Base-by-base conservation (phyloP, 2,888 invertebrate species). In the Ennomos quercinarius region DNA sequence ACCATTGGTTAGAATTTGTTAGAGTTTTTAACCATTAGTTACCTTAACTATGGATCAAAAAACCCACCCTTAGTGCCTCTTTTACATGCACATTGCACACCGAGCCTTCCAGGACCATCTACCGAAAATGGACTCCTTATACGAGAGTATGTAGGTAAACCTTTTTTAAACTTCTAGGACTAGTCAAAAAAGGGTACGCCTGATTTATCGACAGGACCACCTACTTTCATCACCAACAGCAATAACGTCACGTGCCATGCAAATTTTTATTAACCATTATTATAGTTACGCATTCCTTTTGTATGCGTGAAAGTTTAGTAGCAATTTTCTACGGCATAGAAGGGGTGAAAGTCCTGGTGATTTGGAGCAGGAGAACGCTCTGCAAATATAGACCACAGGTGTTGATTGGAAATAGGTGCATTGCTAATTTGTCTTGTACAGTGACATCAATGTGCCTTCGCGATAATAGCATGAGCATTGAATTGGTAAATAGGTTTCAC, bases 331-430 rank as follows among this genome's bases (percentile, higher is more conserved):
- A 8, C 36, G 42, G 51, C 40, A 47, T 42, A 59, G 57, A 64
- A 56, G 62, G 63, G 46, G 67, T 11, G 67, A 67, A 63, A 67
- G 57, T 37, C 11, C 9, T 35, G 11, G 37, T 38, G 54, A 38
- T 58, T 38, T 27, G 17, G 17, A 38, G 10, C 34, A 17, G 50
- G 54, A 10, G 12, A 10, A 12, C 35, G 36, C n/a, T 38, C 10
- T 34, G 38, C 36, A 27, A 27, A 27, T 27, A 27, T 27, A 27
- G 27, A 27, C 27, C 27, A 47, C 36, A 27, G 40, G 38, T 48
- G 42, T 10, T 17, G 36, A 46, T 9, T 10, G 34, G 10, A 34
- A 10, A 34, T 44, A 34, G n/a, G 35, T 13, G 8, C 27, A 27
- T 27, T 2, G 3, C 27, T 27, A 5, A 27, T 27, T 27, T 27